Evolutionary conservation across 2,797 vertebrate genomes (phyloP), one percentile per base, ranked within the genome.

Genomic region (Crocidura indochinensis): DNA sequence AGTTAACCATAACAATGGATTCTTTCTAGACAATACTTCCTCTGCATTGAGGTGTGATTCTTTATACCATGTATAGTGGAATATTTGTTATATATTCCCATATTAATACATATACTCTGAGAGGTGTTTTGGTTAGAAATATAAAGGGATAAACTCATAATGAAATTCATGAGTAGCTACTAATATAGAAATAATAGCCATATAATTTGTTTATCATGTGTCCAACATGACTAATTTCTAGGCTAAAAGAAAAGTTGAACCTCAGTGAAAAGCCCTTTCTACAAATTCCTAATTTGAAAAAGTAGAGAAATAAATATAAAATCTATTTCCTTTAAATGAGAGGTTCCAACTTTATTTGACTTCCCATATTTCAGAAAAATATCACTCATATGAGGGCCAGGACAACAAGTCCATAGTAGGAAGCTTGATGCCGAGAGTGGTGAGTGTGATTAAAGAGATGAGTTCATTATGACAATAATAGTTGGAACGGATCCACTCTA

Each of bases 221-320:
- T 26, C 26, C 51, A 89, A 27, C 24, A 60, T 11, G 65, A 47
- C 24, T 83, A 73, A 14, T 49, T 49, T 69, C 49, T 89, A 76
- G 73, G 65, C 49, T 74, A 47, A 68, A 0, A 84, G 73, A 81
- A 87, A 38, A 84, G 82, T 8, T 60, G 69, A 84, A 22, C 84
- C 80, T 84, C 26, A 85, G 31, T 31, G 26, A 88, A 44, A 38
- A 92, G 44, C 56, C 19, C 62, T 77, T 76, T 79, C 65, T 60
- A 92, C 79, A 75, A 12, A 65, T 22, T 93, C 46, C 51, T 85
- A 71, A 88, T 19, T 85, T 86, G 60, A 26, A n/a, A 27, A 83
- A 86, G 72, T n/a, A 75, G 62, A 84, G 51, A 89, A 84, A 84
- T 27, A 84, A 49, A 84, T 6, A 29, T 0, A 15, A 24, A 1